A percentile compares a stretch with the other conserved stretches of the same genome.
These are phyloP conservation scores for Amphiprion clarkii DNA, from an alignment of 2,797 vertebrate genomes.

Conservation along the genomic window DNA sequence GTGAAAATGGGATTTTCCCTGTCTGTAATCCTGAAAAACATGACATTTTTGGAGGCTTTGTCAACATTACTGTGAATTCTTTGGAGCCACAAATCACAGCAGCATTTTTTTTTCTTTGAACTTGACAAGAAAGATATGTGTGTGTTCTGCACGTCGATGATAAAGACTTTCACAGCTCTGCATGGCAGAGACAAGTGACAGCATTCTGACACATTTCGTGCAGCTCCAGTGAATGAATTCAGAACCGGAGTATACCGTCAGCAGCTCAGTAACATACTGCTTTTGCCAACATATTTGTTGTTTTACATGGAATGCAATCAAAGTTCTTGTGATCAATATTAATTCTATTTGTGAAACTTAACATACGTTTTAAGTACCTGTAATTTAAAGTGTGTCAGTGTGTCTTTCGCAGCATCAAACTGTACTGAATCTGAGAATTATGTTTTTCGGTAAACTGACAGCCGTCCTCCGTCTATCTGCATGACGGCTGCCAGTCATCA, in stretches of 20 bases:
- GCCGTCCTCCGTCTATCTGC: conserved; percentile 18
- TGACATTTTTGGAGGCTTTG: too few relatives aligned
- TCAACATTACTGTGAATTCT: too few relatives aligned
- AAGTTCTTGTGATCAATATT: not conserved
- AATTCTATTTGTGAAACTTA: not conserved
- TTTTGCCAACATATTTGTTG: too few relatives aligned
- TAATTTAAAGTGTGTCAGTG: conserved; percentile 4
- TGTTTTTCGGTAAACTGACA: conserved; percentile 14
- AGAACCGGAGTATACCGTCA: too few relatives aligned
- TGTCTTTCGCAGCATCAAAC: conserved; percentile 1
- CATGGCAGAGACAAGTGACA: not conserved
- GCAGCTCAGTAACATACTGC: not conserved
- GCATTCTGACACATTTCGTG: not conserved
- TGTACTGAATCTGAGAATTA: not conserved
- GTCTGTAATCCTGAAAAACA: too few relatives aligned
- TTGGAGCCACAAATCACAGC: too few relatives aligned
- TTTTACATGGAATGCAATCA: too few relatives aligned
- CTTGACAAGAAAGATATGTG: too few relatives aligned
- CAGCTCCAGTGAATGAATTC: too few relatives aligned
- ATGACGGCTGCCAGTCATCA: conserved; percentile 45
- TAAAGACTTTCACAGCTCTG: not conserved
- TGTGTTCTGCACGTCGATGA: too few relatives aligned
- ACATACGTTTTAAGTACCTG: not conserved
- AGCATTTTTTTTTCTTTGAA: too few relatives aligned
- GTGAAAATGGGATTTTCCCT: too few relatives aligned